Conservation (phyloP, 2,113 vertebrate species). For the Ranitomeya variabilis region DNA sequence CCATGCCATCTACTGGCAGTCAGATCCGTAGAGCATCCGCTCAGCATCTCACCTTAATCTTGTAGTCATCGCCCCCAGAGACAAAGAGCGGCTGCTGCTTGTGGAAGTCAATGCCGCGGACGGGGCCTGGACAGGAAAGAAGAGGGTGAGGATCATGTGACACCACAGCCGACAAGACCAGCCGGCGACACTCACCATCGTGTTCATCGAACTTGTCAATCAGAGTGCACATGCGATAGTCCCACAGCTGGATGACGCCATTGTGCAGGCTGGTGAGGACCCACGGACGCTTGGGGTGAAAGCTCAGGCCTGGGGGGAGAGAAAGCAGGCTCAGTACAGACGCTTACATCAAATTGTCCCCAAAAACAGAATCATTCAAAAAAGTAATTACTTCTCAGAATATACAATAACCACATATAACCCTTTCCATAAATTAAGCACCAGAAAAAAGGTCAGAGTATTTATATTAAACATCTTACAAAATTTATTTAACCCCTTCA, state of each 20-base stretch:
- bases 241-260: constrained; percentile 97
- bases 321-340: not conserved
- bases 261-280: constrained; percentile 95
- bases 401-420: too few relatives aligned
- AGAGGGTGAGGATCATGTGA: not conserved
- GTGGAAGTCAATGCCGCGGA: constrained; percentile 95
- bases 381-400: too few relatives aligned
- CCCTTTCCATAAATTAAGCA: too few relatives aligned
- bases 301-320: constrained; percentile 83
- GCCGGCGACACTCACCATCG: constrained; percentile 76
- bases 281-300: constrained; percentile 95
- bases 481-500: too few relatives aligned
- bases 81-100: constrained; percentile 97
- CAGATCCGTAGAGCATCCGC: too few relatives aligned
- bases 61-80: constrained; percentile 96
- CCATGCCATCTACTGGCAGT: too few relatives aligned
- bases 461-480: too few relatives aligned
- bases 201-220: constrained; percentile 98
- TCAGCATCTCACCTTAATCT: constrained; percentile 85
- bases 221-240: constrained; percentile 96
- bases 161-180: too few relatives aligned
- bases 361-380: too few relatives aligned
- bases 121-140: constrained; percentile 75
- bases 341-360: too few relatives aligned
- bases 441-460: too few relatives aligned